A percentile compares a stretch with the other conserved stretches of the same genome.
These are phyloP conservation scores for Drosophila mayri DNA, from an alignment of 1,140 invertebrate species.

Conservation along the genomic window DNA sequence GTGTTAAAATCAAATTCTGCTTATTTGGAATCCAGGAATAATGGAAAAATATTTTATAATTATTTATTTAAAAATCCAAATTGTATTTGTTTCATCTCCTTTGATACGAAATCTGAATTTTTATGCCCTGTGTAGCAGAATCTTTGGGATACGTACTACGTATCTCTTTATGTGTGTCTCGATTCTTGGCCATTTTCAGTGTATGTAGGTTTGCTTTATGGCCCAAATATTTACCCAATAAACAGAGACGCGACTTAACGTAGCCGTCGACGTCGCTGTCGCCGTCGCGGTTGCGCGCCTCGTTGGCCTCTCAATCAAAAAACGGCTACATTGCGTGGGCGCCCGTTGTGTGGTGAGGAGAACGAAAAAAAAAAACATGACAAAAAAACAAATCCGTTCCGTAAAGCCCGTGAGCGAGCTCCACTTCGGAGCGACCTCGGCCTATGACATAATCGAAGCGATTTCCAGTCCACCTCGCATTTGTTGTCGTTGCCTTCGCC, in stretches of 20 bases:
- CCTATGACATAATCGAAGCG: constrained; percentile 53
- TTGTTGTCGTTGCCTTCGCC: constrained; percentile 12
- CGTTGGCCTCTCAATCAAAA: constrained; percentile 59
- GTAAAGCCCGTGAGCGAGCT: constrained; percentile 10
- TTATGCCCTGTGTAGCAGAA: neutral
- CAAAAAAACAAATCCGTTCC: constrained; percentile 19
- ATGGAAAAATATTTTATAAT: neutral
- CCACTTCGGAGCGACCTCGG: constrained; percentile 33
- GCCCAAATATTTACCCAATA: constrained; percentile 72
- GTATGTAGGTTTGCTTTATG: constrained; percentile 23
- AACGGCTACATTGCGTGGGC: constrained; percentile 58
- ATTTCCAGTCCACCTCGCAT: constrained; percentile 17
- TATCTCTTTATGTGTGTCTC: constrained; percentile 2
- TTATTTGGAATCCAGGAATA: neutral
- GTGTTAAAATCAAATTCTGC: neutral
- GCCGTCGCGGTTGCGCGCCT: constrained; percentile 71
- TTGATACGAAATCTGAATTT: neutral
- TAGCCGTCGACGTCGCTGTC: constrained; percentile 29
- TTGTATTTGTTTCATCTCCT: neutral
- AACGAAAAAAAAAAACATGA: constrained; percentile 12
- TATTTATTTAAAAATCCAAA: neutral
- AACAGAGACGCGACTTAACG: constrained; percentile 63
- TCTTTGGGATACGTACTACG: constrained; percentile 14
- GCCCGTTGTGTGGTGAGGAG: constrained; percentile 41
- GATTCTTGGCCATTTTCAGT: neutral